Evolutionary conservation across 2,113 vertebrate species (phyloP).

Genomic region (Pluvianellus socialis): DNA sequence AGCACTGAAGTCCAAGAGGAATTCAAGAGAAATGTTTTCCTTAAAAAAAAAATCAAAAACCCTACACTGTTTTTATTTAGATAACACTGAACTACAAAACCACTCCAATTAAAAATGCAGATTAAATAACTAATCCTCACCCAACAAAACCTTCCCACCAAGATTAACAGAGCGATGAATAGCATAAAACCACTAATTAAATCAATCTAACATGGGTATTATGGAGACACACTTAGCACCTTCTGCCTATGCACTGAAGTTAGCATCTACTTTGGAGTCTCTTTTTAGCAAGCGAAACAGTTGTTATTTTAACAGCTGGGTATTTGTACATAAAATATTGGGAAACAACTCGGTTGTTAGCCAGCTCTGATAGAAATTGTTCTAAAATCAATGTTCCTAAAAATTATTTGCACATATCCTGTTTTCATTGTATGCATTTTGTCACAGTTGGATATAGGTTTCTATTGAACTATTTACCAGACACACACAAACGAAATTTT

Average conservation of each 20-base stretch:
- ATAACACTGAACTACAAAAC: background rate
- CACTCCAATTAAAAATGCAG: constrained; percentile 22
- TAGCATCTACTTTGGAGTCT: background rate
- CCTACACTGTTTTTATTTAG: background rate
- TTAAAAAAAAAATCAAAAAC: background rate
- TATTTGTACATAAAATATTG: background rate
- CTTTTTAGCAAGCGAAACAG: background rate
- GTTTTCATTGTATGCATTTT: background rate
- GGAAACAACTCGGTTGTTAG: background rate
- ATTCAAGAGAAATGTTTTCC: background rate
- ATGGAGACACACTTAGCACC: background rate
- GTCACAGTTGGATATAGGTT: background rate
- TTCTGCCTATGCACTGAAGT: background rate
- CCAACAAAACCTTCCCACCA: background rate
- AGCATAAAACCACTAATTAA: constrained; percentile 26
- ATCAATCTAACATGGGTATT: constrained; percentile 6
- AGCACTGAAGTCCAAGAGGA: background rate
- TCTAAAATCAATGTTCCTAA: background rate
- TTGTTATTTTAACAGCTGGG: background rate
- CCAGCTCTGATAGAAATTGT: background rate
- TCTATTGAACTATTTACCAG: background rate
- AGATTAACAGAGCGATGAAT: background rate
- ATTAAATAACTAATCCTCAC: constrained; percentile 26
- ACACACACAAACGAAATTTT: background rate
- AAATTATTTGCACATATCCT: background rate